Base-by-base conservation (phyloP, 2,797 vertebrate genomes). In the Coccyzus lansbergi region DNA sequence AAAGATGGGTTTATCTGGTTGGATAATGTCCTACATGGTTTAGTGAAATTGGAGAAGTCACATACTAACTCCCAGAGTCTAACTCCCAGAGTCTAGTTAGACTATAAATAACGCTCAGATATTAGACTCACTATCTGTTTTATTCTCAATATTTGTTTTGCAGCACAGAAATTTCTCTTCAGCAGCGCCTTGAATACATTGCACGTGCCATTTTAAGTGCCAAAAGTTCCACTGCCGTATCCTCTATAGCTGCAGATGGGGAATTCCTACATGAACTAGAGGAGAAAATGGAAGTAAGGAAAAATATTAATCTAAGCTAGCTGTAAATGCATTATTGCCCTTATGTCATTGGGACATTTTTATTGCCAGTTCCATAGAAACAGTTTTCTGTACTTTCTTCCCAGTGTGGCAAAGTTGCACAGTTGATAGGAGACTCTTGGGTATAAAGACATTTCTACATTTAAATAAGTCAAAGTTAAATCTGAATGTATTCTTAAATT, bases 191-290 rank as follows among this genome's bases (percentile, higher is more conserved):
- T 87, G 99, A 99, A 94, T 99, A 99, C 86, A 98, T 99, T 44
- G 99, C 99, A 58, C 98, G 99, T 83, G 99, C 99, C 92, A 99
- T 99, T 95, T 98, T 99, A 88, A 99, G 99, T 63, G 99, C 99
- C 15, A 99, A 99, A 98, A 99, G 99, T 86, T 99, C 99, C 49
- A 99, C 99, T 72, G 98, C 98, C 49, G 97, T 99, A 93, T 99
- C 98, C 2, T 98, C 98, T 9, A 98, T 99, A 95, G 98, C 99
- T n/a, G 98, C 99, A 10, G 99, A 99, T 38, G 99, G 99, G 38
- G 99, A 99, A 98, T 99, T 99, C 91, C 98, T 99, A n/a, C 99
- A 99, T 60, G 99, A 99, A 84, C 97, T 99, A 75, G 99, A 99
- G 93, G 99, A 99, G 92, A 99, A 99, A 97, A 99, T 99, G 99